These are phyloP conservation scores for Gandaritis pyraliata DNA, from an alignment of 2,888 invertebrate genomes.

Conservation along the genomic window DNA sequence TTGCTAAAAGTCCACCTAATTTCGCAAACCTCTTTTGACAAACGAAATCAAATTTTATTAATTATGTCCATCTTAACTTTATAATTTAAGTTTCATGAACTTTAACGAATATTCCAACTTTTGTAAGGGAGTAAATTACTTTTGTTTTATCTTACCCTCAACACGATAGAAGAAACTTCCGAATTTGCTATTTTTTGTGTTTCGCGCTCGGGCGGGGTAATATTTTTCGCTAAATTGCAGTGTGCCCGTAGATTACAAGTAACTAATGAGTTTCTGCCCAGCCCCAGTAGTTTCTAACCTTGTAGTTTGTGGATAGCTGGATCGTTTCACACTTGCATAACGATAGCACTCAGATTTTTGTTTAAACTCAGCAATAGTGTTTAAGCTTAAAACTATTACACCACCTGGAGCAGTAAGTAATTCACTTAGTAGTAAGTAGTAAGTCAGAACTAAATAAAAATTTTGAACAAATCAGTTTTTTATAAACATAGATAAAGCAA, in stretches of 20 bases:
- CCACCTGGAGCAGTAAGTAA: no score
- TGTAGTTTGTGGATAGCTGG: slow-evolving; percentile 10
- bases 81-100: slow-evolving; percentile 25
- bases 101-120: slow-evolving; percentile 16
- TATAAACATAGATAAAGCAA: no score
- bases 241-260: slow-evolving; percentile 44
- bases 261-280: slow-evolving; percentile 51
- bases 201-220: slow-evolving; percentile 14
- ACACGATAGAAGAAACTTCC: slow-evolving; percentile 3
- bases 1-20: slow-evolving; percentile 4
- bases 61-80: slow-evolving; percentile 28
- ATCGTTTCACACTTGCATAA: not conserved
- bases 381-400: no score
- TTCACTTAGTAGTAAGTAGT: no score
- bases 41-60: slow-evolving; percentile 24
- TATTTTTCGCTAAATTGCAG: slow-evolving; percentile 36
- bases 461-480: no score
- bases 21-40: slow-evolving; percentile 19
- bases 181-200: slow-evolving; percentile 14
- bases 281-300: slow-evolving; percentile 28
- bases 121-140: slow-evolving; percentile 26
- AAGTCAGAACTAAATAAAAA: no score
- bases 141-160: slow-evolving; percentile 28
- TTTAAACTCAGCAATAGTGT: no score
- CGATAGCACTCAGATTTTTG: no score